phyloP scores from a whole-genome alignment of 2,113 vertebrate species.

The Alligator sinensis region DNA sequence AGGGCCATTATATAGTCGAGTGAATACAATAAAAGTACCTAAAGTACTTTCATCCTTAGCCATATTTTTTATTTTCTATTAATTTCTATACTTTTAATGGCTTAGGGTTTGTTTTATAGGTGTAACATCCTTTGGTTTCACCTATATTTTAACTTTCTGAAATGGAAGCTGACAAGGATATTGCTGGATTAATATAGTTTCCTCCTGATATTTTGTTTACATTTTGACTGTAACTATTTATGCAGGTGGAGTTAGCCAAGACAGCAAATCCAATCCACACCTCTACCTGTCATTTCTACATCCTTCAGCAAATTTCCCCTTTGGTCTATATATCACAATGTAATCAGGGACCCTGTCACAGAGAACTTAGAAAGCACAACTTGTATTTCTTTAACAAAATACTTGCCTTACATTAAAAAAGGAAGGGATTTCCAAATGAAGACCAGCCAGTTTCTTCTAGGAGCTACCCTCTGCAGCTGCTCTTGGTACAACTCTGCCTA shows the following conservation, averaged over 20 bases:
- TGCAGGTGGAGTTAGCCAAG: background rate
- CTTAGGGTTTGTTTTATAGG: background rate
- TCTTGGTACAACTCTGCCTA: background rate
- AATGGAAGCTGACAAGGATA: background rate
- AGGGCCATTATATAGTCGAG: too few species aligned
- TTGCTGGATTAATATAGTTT: background rate
- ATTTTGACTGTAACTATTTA: background rate
- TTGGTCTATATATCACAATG: background rate
- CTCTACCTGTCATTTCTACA: background rate
- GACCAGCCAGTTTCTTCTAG: background rate
- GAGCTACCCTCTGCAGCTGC: background rate
- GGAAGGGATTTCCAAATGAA: background rate
- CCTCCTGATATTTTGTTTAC: background rate
- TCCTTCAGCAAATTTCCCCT: background rate
- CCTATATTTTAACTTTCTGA: background rate
- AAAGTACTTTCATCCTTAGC: background rate
- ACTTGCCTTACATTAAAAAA: background rate
- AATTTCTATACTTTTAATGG: background rate
- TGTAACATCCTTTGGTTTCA: rapidly evolving
- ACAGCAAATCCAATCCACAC: background rate
- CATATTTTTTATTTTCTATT: background rate
- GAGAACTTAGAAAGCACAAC: background rate
- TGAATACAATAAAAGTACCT: background rate
- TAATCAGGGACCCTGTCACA: rapidly evolving
- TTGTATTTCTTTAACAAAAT: background rate